Evolutionary conservation across 1,140 invertebrate genomes (phyloP), one percentile per base, ranked within the genome.

Genomic region (Drosophila tropicalis): DNA sequence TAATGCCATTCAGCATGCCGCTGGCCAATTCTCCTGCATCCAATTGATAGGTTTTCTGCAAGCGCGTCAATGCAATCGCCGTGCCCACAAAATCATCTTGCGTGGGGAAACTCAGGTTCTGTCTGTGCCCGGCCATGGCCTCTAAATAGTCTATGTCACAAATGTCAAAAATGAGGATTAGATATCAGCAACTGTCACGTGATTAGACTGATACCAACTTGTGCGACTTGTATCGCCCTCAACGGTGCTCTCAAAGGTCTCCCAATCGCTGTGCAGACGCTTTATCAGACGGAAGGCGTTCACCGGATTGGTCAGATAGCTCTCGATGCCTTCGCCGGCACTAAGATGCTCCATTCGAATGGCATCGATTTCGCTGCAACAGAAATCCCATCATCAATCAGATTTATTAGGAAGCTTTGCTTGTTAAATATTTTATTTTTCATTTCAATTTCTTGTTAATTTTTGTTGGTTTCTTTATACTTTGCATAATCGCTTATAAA

Each of bases 251-350:
- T 89, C 75, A 66, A 97, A 94, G 41, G 95, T 93, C 76, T 95
- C 95, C 95, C 97, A 97, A 92, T 99, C 98, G 10, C 96, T 95
- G 7, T 98, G 98, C 70, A 99, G 94, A 79, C 97, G 94, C 93
- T 99, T 99, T 34, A 99, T 97, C 40, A 99, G 93, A 7, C 98
- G 94, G 92, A 98, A 99, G 40, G 98, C 98, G 93, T 99, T 99
- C 76, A 99, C 96, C 4, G 98, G 98, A 94, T 99, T 99, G 10
- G 95, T 95, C 47, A 99, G 93, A 92, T 98, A 98, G 70, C 95
- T 94, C 55, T 97, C 95, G 19, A 96, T 94, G 91, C 98, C 96
- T 57, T 94, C 92, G 77, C 95, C 94, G 1, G 97, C 97, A 79
- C 94, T 94, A 22, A 94, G 93, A 92, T 98, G 96, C 90, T 98